phyloP scores from a whole-genome alignment of 2,113 vertebrate species.

The Ophiodon elongatus region DNA sequence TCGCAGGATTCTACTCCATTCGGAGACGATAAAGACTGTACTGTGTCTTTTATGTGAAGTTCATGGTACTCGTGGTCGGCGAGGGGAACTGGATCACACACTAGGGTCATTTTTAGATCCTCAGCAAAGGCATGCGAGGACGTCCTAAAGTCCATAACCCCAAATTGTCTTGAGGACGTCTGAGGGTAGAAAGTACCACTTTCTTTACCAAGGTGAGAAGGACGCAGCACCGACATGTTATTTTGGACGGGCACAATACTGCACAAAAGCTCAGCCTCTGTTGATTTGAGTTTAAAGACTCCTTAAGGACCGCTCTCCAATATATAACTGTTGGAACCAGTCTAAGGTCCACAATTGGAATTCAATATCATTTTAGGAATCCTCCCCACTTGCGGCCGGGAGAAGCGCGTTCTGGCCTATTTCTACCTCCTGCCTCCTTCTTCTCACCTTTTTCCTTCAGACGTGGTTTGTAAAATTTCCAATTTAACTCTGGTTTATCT shows the following conservation, averaged over 20 bases:
- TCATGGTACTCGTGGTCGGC: neutral
- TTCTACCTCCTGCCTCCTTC: constrained; percentile 11
- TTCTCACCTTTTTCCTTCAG: constrained; percentile 14
- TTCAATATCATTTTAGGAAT: neutral
- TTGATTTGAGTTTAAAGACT: constrained; percentile 11
- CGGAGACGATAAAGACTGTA: neutral
- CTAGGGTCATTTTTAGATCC: constrained; percentile 22
- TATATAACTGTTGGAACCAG: neutral
- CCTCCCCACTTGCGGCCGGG: rapidly evolving
- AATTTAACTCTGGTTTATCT: constrained; percentile 35
- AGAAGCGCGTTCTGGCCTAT: neutral
- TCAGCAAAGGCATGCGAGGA: constrained; percentile 17
- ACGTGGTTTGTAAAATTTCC: neutral
- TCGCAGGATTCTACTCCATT: neutral
- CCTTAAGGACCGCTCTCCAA: neutral
- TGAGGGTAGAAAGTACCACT: neutral
- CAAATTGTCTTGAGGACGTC: constrained; percentile 32
- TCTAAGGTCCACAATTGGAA: neutral
- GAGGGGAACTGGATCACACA: neutral
- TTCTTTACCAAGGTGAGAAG: constrained; percentile 9
- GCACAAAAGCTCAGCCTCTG: neutral
- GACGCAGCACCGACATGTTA: constrained; percentile 24
- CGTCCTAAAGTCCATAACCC: constrained; percentile 17
- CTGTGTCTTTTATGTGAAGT: neutral
- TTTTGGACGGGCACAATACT: neutral